A percentile compares a stretch with the other conserved stretches of the same genome.
phyloP scores from a whole-genome alignment of 2,797 vertebrate species.

The Acropternis orthonyx region DNA sequence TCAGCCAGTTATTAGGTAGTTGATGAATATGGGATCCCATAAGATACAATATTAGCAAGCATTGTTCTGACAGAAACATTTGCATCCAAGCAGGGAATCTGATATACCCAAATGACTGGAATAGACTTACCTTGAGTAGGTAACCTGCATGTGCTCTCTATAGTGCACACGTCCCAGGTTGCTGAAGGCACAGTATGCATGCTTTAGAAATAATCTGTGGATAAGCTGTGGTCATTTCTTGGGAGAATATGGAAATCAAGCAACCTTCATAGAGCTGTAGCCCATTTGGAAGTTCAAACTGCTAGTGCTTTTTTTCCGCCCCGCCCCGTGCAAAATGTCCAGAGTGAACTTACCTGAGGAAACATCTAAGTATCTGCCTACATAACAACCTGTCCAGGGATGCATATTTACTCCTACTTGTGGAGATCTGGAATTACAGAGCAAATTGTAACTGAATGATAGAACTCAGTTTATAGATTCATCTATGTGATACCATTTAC shows the following conservation, averaged over 20 bases:
- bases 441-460: not conserved
- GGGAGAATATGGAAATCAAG: not conserved
- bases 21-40: not conserved
- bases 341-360: not conserved
- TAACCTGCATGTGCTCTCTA: not conserved
- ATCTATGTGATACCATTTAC: not conserved
- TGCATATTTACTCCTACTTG: not conserved
- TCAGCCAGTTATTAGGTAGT: not conserved
- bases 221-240: not conserved
- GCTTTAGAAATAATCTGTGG: not conserved
- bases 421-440: not conserved
- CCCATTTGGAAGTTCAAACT: not conserved
- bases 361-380: fast-evolving
- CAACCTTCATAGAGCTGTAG: not conserved
- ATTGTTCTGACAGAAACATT: not conserved
- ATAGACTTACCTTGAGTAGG: not conserved
- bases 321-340: too few species aligned
- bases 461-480: not conserved
- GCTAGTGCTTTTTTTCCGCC: fast-evolving
- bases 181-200: not conserved
- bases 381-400: not conserved
- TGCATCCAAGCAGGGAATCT: not conserved
- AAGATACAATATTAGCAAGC: not conserved
- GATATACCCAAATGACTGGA: not conserved
- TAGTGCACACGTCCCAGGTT: fast-evolving